phyloP scores from a whole-genome alignment of 1,140 invertebrate species.

The Chrysopa pallens region DNA sequence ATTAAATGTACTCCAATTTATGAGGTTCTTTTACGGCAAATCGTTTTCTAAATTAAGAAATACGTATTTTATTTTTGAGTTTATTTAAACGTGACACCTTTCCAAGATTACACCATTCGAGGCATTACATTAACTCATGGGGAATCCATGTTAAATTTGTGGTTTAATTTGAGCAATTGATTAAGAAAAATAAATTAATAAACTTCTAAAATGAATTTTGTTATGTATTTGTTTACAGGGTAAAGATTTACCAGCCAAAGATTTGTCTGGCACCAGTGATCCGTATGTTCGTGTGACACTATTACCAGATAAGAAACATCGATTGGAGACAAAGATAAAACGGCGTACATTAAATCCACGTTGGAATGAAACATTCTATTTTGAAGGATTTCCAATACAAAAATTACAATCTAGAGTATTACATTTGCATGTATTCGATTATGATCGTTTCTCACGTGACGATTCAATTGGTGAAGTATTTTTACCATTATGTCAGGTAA shows the following conservation, averaged over 20 bases:
- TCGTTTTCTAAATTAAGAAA: too few species aligned
- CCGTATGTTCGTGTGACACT: constrained; percentile 84
- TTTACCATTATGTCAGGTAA: constrained; percentile 77
- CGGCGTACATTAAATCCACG: constrained; percentile 84
- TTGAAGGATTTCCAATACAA: constrained; percentile 89
- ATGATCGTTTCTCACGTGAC: constrained; percentile 85
- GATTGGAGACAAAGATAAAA: constrained; percentile 94
- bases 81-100: too few species aligned
- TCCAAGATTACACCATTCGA: too few species aligned
- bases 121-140: too few species aligned
- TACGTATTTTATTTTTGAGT: too few species aligned
- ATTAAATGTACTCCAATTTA: too few species aligned
- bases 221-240: constrained; percentile 35
- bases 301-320: constrained; percentile 88
- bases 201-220: neutral
- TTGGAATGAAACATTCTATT: constrained; percentile 97
- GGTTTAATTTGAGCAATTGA: too few species aligned
- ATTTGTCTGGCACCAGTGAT: constrained; percentile 85
- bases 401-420: constrained; percentile 81
- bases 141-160: too few species aligned
- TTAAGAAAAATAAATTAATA: too few species aligned
- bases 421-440: constrained; percentile 89
- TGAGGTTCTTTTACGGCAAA: too few species aligned
- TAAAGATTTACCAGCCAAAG: constrained; percentile 85
- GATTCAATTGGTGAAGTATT: constrained; percentile 95